These are phyloP conservation scores for Sardinella longiceps DNA, from an alignment of 2,797 vertebrate species.

Conservation along the genomic window DNA sequence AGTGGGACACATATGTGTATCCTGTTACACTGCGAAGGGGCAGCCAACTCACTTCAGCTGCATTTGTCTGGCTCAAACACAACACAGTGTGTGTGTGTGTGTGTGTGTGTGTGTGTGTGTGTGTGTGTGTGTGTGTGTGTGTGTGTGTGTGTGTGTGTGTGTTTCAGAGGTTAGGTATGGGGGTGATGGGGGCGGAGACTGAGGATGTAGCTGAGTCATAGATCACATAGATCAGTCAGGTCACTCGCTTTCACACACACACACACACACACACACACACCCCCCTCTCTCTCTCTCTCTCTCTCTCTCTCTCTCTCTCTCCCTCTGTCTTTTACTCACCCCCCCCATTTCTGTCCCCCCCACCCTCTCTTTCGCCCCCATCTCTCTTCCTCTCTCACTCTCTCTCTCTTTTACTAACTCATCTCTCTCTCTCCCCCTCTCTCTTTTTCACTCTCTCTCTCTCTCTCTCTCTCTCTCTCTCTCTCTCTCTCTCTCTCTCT, in stretches of 20 bases:
- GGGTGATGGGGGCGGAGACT: not conserved
- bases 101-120: not conserved
- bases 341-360: too few species aligned
- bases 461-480: not conserved
- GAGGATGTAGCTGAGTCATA: slow-evolving; percentile 8
- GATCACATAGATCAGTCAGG: not conserved
- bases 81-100: not conserved
- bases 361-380: not conserved
- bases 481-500: not conserved
- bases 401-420: too few species aligned
- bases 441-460: not conserved
- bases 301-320: not conserved
- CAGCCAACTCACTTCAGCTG: not conserved
- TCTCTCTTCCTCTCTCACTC: not conserved
- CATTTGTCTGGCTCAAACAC: not conserved
- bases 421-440: not conserved
- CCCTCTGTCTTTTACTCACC: not conserved
- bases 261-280: too few species aligned
- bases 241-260: not conserved
- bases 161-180: too few species aligned
- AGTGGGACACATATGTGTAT: not conserved
- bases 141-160: not conserved
- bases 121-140: slow-evolving; percentile 23
- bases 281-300: not conserved
- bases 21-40: not conserved